phyloP scores from a whole-genome alignment of 1,140 invertebrate species.

The Temnothorax longispinosus region DNA sequence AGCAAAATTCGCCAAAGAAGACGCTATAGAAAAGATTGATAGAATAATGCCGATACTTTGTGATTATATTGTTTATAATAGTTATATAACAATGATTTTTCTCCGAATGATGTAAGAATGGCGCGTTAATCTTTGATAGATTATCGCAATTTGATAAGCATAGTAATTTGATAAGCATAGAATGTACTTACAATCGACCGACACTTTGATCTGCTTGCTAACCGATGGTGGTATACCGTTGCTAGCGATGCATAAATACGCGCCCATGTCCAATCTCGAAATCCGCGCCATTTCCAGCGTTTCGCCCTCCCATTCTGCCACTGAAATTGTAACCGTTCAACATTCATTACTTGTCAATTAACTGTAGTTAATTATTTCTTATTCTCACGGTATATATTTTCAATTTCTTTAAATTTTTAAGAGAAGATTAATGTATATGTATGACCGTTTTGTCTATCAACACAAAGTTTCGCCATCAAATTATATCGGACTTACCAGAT shows the following conservation, averaged over 20 bases:
- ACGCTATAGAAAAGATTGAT: neutral
- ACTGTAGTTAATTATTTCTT: constrained; percentile 3
- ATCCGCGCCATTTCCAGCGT: constrained; percentile 94
- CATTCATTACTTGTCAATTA: constrained; percentile 30
- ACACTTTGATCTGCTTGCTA: constrained; percentile 96
- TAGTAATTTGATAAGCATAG: neutral
- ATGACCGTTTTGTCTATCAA: neutral
- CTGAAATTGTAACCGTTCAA: constrained; percentile 84
- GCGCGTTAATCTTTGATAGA: neutral
- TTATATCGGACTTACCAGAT: constrained; percentile 87
- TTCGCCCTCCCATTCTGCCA: constrained; percentile 93
- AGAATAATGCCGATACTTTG: neutral
- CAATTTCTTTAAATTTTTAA: neutral
- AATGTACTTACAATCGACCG: constrained; percentile 95
- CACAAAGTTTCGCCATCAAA: neutral
- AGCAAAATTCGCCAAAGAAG: neutral
- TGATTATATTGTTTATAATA: neutral
- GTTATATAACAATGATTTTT: neutral
- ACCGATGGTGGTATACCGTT: constrained; percentile 93
- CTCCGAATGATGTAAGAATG: neutral
- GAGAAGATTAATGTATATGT: neutral
- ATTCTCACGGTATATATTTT: neutral
- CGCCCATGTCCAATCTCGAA: constrained; percentile 95
- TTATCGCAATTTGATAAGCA: neutral
- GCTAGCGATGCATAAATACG: constrained; percentile 94